These are phyloP conservation scores for Cantharis rufa DNA, from an alignment of 2,888 invertebrate genomes.

Conservation along the genomic window DNA sequence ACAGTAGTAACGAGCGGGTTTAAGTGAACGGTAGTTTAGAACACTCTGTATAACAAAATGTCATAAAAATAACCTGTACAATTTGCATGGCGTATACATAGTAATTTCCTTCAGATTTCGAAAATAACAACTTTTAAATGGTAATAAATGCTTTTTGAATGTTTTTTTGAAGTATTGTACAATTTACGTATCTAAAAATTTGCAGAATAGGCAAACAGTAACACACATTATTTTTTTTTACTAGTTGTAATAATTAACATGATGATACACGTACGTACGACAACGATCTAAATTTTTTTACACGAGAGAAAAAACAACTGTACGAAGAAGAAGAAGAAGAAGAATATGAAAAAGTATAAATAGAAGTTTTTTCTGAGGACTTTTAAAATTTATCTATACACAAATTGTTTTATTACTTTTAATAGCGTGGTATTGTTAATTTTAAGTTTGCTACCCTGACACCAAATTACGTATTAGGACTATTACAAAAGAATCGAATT, in stretches of 20 bases:
- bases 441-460: constrained; percentile 72
- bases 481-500: constrained; percentile 11
- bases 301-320: constrained; percentile 45
- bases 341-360: constrained; percentile 19
- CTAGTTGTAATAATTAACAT: constrained; percentile 34
- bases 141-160: neutral
- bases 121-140: constrained; percentile 13
- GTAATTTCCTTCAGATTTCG: constrained; percentile 35
- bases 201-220: constrained; percentile 39
- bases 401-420: neutral
- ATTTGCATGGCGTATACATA: constrained; percentile 29
- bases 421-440: constrained; percentile 38
- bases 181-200: constrained; percentile 54
- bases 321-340: constrained; percentile 41
- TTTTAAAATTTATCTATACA: neutral
- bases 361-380: constrained; percentile 11
- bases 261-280: constrained; percentile 51
- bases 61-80: constrained; percentile 27
- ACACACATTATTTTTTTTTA: constrained; percentile 35
- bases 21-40: neutral
- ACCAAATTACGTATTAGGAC: constrained; percentile 85
- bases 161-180: constrained; percentile 53
- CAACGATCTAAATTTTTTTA: constrained; percentile 50
- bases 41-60: constrained; percentile 9
- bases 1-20: neutral